Base-by-base conservation (phyloP, 2,113 vertebrate species). In the Fukomys damarensis region DNA sequence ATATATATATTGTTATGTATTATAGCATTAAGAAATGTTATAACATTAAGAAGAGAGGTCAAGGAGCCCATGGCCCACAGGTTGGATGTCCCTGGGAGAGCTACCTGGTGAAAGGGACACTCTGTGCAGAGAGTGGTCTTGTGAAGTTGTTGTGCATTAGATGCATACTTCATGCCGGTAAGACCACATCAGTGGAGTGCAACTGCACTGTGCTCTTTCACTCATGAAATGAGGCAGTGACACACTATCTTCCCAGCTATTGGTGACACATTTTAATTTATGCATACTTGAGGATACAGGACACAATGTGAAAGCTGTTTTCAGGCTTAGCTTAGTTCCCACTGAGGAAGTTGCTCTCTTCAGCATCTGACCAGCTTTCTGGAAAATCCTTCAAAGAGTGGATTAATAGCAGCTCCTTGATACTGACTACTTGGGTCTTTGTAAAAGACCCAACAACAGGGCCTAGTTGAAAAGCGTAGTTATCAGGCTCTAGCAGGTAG, bases 401-500 rank as follows among this genome's bases (percentile, higher is more conserved):
- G n/a, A 86, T 92, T 88, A 81, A 93, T 89, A 59, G 38, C 70
- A 94, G 85, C 41, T 74, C 28, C 46, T 65, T 93, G n/a, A 85
- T 80, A 49, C 86, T 93, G 43, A 70, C 81, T 91, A 72, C 28
- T 61, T 91, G n/a, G n/a, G n/a, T n/a, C 43, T 96, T 90, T 58
- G 92, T 26, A 81, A 81, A 76, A 72, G 61, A 41, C 26, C 77
- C 80, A 94, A 79, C 58, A 93, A 90, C 74, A 87, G 79, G 20
- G 56, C 58, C 9, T 81, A 91, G 82, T 35, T 82, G 80, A 95
- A 92, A 26, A 96, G 58, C n/a, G 52, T 68, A 1, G 11, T 90
- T 77, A 94, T 94, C 56, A 91, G 70, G 28, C 46, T 96, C 86
- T 72, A 95, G 80, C 83, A 88, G 56, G 32, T 74, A 88, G 56